These are phyloP conservation scores for Aporophyla nigra DNA, from an alignment of 2,888 invertebrate species.

Conservation along the genomic window DNA sequence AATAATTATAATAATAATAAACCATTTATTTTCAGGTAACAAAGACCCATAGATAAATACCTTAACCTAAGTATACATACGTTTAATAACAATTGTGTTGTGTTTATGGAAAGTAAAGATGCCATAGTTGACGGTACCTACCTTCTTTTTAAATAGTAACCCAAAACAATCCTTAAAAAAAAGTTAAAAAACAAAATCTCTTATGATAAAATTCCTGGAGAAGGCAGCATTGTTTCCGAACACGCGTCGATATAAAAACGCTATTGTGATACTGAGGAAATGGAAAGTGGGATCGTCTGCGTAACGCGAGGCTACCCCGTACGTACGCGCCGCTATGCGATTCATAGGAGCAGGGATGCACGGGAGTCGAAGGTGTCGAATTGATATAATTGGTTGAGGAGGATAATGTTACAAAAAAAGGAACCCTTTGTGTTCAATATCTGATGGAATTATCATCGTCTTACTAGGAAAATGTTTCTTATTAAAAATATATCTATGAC, in stretches of 20 bases:
- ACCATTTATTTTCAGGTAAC: too few relatives aligned
- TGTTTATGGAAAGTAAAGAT: too few relatives aligned
- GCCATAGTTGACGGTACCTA: not conserved
- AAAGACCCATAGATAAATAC: too few relatives aligned
- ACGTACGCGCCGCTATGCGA: conserved; percentile 84
- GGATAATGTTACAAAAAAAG: conserved; percentile 2
- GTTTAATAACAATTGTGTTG: too few relatives aligned
- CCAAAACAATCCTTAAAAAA: conserved; percentile 40
- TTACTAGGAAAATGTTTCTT: too few relatives aligned
- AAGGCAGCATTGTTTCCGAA: conserved; percentile 73
- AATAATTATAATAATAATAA: too few relatives aligned
- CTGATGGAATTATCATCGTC: not conserved
- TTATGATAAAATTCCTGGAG: conserved; percentile 70
- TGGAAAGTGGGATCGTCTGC: conserved; percentile 85
- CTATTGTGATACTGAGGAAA: conserved; percentile 84
- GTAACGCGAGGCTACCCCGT: conserved; percentile 85
- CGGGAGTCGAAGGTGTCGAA: conserved; percentile 10
- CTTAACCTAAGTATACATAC: too few relatives aligned
- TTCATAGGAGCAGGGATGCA: conserved; percentile 78
- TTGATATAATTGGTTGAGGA: conserved; percentile 5
- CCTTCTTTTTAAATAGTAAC: conserved; percentile 10
- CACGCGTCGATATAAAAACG: conserved; percentile 76
- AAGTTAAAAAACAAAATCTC: conserved; percentile 34
- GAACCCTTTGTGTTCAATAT: not conserved
- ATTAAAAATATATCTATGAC: too few relatives aligned